Base-by-base conservation (phyloP, 2,888 invertebrate species). In the Alloscopus bannaensis region DNA sequence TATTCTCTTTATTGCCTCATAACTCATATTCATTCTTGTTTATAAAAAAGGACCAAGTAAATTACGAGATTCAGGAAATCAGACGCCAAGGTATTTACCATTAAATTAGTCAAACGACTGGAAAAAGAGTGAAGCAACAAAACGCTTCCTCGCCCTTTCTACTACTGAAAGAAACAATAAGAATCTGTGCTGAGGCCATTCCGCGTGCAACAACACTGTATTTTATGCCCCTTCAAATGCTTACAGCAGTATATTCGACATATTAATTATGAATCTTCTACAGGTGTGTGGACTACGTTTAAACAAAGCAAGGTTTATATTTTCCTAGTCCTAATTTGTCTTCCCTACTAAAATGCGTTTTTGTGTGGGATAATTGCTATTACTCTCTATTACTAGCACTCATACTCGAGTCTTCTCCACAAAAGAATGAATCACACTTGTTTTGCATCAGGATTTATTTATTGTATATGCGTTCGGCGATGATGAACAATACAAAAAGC, bases 111-210 rank as follows among this genome's bases (percentile, higher is more conserved):
- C 65, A 73, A 16, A 73, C 36, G 57, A 73, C 75, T 75, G 75
- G 75, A 75, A 75, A 73, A 59, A 29, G 55, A 28, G 50, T 55
- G 18, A 18, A 64, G 29, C 18, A 65, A 52, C 65, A 75, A 59
- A 64, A 28, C 22, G 11, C 47, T n/a, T 29, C 40, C 59, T 18
- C 31, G 69, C 57, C 57, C 40, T 73, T 73, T 65, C 55, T 72
- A 20, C 24, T 3, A 72, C n/a, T 24, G 29, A 57, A 75, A n/a
- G 55, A 52, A 55, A n/a, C 47, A 72, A 47, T n/a, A n/a, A 59
- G 47, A 65, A 68, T 68, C 50, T 66, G 18, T 75, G 75, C 45
- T 75, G 68, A 75, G 75, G 75, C 68, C 75, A 68, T 22, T 16
- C n/a, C n/a, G n/a, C n/a, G n/a, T n/a, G n/a, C n/a, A n/a, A n/a